Evolutionary conservation across 1,140 invertebrate genomes (phyloP), one percentile per base, ranked within the genome.

Genomic region (Maconellicoccus hirsutus): DNA sequence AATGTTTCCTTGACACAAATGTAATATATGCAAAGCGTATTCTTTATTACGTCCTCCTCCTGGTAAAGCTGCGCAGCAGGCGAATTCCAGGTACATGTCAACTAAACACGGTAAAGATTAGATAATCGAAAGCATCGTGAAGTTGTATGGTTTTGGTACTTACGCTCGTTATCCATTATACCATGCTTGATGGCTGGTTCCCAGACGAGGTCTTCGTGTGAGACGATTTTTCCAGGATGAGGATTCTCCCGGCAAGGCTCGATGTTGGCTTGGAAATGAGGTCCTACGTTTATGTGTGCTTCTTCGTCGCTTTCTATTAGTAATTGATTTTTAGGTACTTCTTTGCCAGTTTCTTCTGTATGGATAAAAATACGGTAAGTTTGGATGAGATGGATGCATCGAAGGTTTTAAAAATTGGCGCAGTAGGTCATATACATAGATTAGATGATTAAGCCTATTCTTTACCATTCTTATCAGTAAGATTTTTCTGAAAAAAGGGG

Each of bases 11-110:
- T 87, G 85, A 76, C 87, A 89, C 80, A 93, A 86, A 74, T 92
- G 87, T 72, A 98, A 81, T 59, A 96, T 83, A 79, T 97, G 92
- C 74, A 98, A 84, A 72, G 95, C 95, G 77, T 93, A 92, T 80
- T 98, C 96, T 77, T 94, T 92, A 80, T 96, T 96, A 77, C 91
- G 87, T 71, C 93, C 94, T 74, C 91, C 92, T 71, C 92, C 90
- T 29, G 91, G 91, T 74, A 94, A 87, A 71, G 91, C 91, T 70
- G 92, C 90, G 78, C 92, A 94, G 82, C 92, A 94, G 23, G 94
- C 92, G 77, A 98, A 89, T 78, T 96, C 92, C 81, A 96, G 86
- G 81, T 90, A 93, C 86, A 89, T 89, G 75, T 89, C 86, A 75
- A 90, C 88, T 90, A 16, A 16, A 52, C n/a, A n/a, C n/a, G n/a